A percentile compares a stretch with the other conserved stretches of the same genome.
Conservation (phyloP, 2,797 vertebrate species). For the Chaunax sp. region DNA sequence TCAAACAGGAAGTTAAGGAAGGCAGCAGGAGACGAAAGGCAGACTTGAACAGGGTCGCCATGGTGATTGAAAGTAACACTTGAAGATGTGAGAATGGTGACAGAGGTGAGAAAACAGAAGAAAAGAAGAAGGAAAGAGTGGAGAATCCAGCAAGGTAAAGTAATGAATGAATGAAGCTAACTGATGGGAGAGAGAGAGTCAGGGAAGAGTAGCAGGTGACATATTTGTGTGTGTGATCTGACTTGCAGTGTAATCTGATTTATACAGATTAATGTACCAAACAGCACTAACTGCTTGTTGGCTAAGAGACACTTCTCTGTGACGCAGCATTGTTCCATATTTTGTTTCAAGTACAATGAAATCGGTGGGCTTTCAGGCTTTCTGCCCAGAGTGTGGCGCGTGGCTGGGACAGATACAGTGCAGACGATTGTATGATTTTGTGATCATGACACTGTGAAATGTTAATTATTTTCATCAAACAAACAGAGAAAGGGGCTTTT, state of each 20-base stretch:
- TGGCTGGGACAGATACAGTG: conserved; percentile 21
- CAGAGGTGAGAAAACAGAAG: conserved; percentile 14
- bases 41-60: not conserved
- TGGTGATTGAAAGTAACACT: conserved; percentile 32
- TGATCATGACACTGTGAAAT: conserved; percentile 39
- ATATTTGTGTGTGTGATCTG: conserved; percentile 39
- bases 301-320: conserved; percentile 33
- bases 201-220: conserved; percentile 66
- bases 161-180: conserved; percentile 23
- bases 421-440: conserved; percentile 31
- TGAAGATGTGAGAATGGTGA: conserved; percentile 29
- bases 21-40: conserved; percentile 9
- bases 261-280: conserved; percentile 16
- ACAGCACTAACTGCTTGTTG: conserved; percentile 32
- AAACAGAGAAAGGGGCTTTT: conserved; percentile 4
- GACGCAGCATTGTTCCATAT: conserved; percentile 53
- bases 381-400: conserved; percentile 42
- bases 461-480: conserved; percentile 27
- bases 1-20: conserved; percentile 3
- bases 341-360: conserved; percentile 60
- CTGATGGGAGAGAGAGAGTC: conserved; percentile 29
- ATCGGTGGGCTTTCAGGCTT: conserved; percentile 55
- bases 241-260: conserved; percentile 51
- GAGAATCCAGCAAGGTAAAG: conserved; percentile 32
- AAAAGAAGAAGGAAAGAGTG: conserved; percentile 1